Conservation (phyloP, 2,113 vertebrate genomes). For the Paradisaea rubra region DNA sequence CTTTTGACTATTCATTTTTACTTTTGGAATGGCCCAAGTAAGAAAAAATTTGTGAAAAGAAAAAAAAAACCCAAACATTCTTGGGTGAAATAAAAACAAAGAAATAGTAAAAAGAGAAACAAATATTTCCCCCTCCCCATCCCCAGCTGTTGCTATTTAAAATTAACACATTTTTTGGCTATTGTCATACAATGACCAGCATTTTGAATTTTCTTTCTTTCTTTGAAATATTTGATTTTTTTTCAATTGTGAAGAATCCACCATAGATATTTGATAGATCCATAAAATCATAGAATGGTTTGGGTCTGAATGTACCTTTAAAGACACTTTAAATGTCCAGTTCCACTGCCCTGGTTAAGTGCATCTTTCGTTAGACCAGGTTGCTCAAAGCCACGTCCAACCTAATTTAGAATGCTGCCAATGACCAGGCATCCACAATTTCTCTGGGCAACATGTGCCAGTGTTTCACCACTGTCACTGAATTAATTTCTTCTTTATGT, state of each 20-base stretch:
- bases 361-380: not conserved
- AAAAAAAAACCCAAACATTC: not conserved
- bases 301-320: not conserved
- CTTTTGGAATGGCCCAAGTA: not conserved
- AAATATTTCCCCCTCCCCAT: fast-evolving
- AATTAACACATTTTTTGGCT: not conserved
- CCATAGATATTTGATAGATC: not conserved
- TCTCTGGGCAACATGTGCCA: not conserved
- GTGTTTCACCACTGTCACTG: fast-evolving
- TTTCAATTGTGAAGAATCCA: not conserved
- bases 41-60: not conserved
- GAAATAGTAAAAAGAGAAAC: not conserved
- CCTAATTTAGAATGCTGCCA: not conserved
- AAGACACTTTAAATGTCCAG: not conserved
- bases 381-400: not conserved
- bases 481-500: not conserved
- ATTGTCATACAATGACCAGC: not conserved
- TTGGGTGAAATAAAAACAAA: not conserved
- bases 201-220: not conserved
- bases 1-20: not conserved
- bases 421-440: not conserved
- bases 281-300: not conserved
- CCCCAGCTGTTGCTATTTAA: not conserved
- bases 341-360: not conserved
- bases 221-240: not conserved